A percentile compares a stretch with the other conserved stretches of the same genome.
phyloP scores from a whole-genome alignment of 2,888 invertebrate species.

The Nephrocerus scutellatus region DNA sequence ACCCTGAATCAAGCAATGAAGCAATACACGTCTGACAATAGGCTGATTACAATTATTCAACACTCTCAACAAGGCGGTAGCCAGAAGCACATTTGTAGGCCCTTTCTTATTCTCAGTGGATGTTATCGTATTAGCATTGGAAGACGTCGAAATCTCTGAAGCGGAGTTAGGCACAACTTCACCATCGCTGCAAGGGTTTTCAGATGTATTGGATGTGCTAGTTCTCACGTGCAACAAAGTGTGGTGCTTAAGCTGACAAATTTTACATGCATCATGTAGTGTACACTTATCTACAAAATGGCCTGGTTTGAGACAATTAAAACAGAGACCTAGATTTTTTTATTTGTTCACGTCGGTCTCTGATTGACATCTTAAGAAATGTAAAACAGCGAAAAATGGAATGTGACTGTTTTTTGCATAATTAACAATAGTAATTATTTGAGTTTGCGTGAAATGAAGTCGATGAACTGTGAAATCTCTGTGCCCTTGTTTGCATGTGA shows the following conservation, averaged over 20 bases:
- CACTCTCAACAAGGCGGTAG: neutral
- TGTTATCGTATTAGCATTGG: neutral
- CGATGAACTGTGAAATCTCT: no score
- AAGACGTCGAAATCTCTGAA: neutral
- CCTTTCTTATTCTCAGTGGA: no score
- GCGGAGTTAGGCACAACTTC: no score
- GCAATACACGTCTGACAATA: no score
- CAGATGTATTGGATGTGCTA: neutral
- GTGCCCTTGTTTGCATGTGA: no score
- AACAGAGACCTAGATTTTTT: constrained; percentile 16
- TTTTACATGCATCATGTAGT: constrained; percentile 14
- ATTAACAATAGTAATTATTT: no score
- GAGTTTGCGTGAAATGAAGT: no score
- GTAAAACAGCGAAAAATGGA: no score
- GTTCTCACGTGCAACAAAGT: constrained; percentile 16
- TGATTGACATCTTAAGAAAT: no score
- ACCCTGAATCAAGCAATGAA: constrained; percentile 9
- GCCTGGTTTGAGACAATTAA: constrained; percentile 20
- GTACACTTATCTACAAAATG: constrained; percentile 18
- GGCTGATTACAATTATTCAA: constrained; percentile 8
- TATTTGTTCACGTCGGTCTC: no score
- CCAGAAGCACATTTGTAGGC: neutral
- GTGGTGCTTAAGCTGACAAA: constrained; percentile 18
- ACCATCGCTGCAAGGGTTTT: no score
- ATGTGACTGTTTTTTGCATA: no score